phyloP scores from a whole-genome alignment of 1,140 invertebrate genomes.

The Lepidurus arcticus region DNA sequence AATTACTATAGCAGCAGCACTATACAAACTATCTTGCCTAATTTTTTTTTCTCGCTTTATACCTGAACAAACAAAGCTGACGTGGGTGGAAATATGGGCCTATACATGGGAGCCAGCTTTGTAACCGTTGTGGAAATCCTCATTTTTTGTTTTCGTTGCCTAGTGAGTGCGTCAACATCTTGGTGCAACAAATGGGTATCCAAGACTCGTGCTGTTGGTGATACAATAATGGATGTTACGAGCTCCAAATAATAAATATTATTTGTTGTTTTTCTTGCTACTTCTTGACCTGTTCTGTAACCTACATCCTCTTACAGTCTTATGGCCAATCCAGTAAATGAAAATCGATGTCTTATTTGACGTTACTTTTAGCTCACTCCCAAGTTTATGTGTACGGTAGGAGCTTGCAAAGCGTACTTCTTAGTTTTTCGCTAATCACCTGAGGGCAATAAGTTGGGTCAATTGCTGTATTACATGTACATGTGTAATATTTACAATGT shows the following conservation, averaged over 20 bases:
- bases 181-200: neutral
- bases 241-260: neutral
- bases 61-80: constrained; percentile 17
- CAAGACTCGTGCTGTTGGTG: neutral
- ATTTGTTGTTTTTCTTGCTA: neutral
- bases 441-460: too few relatives aligned
- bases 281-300: too few relatives aligned
- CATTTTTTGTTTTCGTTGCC: neutral
- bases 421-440: too few relatives aligned
- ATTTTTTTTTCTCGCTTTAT: neutral
- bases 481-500: too few relatives aligned
- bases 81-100: constrained; percentile 33
- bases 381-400: too few relatives aligned
- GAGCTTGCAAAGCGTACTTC: too few relatives aligned
- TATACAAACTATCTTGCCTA: neutral
- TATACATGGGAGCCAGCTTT: constrained; percentile 31
- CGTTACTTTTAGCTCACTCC: too few relatives aligned
- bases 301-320: too few relatives aligned
- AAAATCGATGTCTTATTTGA: too few relatives aligned
- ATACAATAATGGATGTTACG: neutral
- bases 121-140: constrained; percentile 30
- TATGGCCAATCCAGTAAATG: too few relatives aligned
- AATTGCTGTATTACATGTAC: too few relatives aligned
- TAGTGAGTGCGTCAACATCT: neutral
- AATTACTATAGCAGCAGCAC: neutral